phyloP scores from a whole-genome alignment of 1,140 invertebrate genomes.

The Episyrphus balteatus region DNA sequence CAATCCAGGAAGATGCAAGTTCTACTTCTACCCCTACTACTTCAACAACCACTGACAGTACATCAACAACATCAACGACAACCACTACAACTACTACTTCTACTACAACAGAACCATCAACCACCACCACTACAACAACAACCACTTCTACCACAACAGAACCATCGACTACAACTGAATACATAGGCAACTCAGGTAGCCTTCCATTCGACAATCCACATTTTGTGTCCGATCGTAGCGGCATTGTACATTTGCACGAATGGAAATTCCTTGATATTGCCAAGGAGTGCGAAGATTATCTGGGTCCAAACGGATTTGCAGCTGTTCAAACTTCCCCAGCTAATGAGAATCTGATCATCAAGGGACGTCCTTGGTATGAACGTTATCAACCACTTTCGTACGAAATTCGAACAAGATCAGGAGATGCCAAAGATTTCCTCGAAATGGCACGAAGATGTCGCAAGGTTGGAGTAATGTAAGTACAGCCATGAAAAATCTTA shows the following conservation, averaged over 20 bases:
- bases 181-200: no score
- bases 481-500: no score
- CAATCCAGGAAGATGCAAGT: no score
- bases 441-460: conserved; percentile 70
- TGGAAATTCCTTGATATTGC: conserved; percentile 63
- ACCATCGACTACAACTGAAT: no score
- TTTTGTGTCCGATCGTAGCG: conserved; percentile 14
- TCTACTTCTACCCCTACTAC: no score
- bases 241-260: conserved; percentile 56
- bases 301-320: conserved; percentile 54
- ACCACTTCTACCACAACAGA: no score
- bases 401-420: conserved; percentile 59
- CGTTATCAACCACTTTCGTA: conserved; percentile 85
- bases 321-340: conserved; percentile 54
- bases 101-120: no score
- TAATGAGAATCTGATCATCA: conserved; percentile 31
- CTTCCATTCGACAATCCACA: no score
- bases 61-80: no score
- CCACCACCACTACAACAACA: no score
- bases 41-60: no score
- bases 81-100: no score
- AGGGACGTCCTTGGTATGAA: conserved; percentile 61
- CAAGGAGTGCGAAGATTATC: conserved; percentile 57
- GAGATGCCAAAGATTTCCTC: conserved; percentile 55
- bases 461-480: conserved; percentile 48